Evolutionary conservation across 2,888 invertebrate species (phyloP).

Genomic region (Druceiella hillmani): DNA sequence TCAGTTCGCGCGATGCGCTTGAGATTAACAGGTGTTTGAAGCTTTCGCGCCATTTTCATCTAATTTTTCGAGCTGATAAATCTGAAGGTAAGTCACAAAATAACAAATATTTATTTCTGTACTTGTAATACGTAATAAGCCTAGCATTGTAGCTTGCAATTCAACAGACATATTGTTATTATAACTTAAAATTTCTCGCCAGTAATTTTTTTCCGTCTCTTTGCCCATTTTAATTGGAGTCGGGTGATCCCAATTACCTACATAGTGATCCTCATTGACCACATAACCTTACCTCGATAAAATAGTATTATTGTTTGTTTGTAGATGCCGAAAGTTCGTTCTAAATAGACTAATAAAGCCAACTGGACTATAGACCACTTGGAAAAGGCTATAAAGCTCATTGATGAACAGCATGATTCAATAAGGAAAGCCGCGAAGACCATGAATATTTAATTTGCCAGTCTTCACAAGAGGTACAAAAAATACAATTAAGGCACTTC

Average conservation of each 20-base stretch:
- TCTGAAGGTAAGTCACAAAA: constrained; percentile 20
- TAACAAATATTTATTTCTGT: constrained; percentile 13
- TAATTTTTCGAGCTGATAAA: constrained; percentile 20
- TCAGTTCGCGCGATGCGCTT: too few species aligned
- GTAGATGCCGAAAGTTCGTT: constrained; percentile 20
- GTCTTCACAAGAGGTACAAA: constrained; percentile 12
- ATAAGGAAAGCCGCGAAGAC: constrained; percentile 18
- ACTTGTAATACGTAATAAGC: constrained; percentile 2
- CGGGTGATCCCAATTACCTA: constrained; percentile 20
- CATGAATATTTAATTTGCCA: constrained; percentile 19
- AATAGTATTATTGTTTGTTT: constrained; percentile 15
- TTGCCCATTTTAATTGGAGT: constrained; percentile 19
- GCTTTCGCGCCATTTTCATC: constrained; percentile 11
- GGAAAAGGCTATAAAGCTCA: constrained; percentile 17
- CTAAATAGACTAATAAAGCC: constrained; percentile 19
- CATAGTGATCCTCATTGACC: constrained; percentile 9
- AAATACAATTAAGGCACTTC: too few species aligned
- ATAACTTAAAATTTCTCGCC: too few species aligned
- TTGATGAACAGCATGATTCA: constrained; percentile 17
- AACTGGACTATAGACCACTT: constrained; percentile 19
- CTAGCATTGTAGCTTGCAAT: too few species aligned
- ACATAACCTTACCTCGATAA: constrained; percentile 12
- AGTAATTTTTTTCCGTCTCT: constrained; percentile 12
- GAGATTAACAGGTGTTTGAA: constrained; percentile 3
- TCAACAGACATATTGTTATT: too few species aligned